phyloP scores from a whole-genome alignment of 2,113 vertebrate genomes.

The Laticauda laticaudata region DNA sequence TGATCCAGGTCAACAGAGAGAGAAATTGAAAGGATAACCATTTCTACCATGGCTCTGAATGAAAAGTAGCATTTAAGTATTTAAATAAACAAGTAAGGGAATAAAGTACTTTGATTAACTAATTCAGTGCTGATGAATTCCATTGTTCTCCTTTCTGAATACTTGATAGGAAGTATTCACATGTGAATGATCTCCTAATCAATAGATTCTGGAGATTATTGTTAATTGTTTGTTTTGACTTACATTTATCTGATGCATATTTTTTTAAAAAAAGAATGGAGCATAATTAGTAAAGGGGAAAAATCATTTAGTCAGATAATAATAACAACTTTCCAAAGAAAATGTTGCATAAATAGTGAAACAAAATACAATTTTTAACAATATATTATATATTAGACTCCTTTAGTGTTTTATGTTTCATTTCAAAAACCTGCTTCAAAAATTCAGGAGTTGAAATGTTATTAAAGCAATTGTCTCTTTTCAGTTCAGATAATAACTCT shows the following conservation, averaged over 20 bases:
- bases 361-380: neutral
- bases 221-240: neutral
- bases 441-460: neutral
- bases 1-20: neutral
- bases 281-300: neutral
- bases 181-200: neutral
- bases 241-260: neutral
- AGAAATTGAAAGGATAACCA: neutral
- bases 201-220: neutral
- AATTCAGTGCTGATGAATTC: neutral
- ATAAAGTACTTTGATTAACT: neutral
- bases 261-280: neutral
- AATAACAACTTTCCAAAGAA: neutral
- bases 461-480: neutral
- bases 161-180: neutral
- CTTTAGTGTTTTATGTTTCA: neutral
- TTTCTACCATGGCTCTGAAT: neutral
- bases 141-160: neutral
- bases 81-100: neutral
- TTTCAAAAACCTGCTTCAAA: neutral
- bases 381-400: neutral
- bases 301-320: neutral
- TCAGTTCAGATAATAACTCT: neutral
- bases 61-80: neutral
- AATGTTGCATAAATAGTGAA: neutral